Conservation (phyloP, 2,888 invertebrate genomes). For the Platerodrilus igneus region DNA sequence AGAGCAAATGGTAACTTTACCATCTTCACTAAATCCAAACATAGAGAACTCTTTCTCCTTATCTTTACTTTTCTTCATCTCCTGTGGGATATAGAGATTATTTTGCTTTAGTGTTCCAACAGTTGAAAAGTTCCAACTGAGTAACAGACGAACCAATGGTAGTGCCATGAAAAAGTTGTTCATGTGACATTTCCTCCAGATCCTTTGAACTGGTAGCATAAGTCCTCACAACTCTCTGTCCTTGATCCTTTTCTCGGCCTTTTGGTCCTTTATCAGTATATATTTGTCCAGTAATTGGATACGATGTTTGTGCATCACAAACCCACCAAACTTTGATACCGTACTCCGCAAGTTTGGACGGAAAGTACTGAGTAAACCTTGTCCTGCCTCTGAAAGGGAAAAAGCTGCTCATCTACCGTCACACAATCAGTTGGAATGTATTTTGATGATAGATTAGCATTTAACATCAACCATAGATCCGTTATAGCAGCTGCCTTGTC, state of each 20-base stretch:
- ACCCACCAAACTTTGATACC: slow-evolving; percentile 12
- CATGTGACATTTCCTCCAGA: slow-evolving; percentile 31
- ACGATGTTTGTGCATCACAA: slow-evolving; percentile 8
- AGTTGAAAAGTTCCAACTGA: slow-evolving; percentile 25
- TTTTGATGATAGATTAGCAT: too few relatives aligned
- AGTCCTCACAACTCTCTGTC: slow-evolving; percentile 35
- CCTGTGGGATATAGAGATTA: slow-evolving; percentile 12
- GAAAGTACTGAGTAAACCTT: slow-evolving; percentile 13
- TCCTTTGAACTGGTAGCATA: slow-evolving; percentile 30
- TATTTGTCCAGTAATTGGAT: slow-evolving; percentile 7
- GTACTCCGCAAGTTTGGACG: slow-evolving; percentile 12
- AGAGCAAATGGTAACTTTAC: slow-evolving; percentile 11
- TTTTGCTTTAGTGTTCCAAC: slow-evolving; percentile 20
- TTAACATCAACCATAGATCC: slow-evolving; percentile 9
- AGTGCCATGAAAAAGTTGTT: too few relatives aligned
- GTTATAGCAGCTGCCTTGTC: slow-evolving; percentile 11
- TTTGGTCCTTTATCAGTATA: slow-evolving; percentile 4
- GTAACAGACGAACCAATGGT: slow-evolving; percentile 24
- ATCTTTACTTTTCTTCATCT: slow-evolving; percentile 21
- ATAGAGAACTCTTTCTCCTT: slow-evolving; percentile 13
- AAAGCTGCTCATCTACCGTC: slow-evolving; percentile 10
- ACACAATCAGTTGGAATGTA: slow-evolving; percentile 8
- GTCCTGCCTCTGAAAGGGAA: too few relatives aligned
- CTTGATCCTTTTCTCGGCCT: slow-evolving; percentile 29
- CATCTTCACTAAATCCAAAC: slow-evolving; percentile 25